These are phyloP conservation scores for Aplodontia rufa DNA, from an alignment of 2,113 vertebrate genomes.

Conservation along the genomic window DNA sequence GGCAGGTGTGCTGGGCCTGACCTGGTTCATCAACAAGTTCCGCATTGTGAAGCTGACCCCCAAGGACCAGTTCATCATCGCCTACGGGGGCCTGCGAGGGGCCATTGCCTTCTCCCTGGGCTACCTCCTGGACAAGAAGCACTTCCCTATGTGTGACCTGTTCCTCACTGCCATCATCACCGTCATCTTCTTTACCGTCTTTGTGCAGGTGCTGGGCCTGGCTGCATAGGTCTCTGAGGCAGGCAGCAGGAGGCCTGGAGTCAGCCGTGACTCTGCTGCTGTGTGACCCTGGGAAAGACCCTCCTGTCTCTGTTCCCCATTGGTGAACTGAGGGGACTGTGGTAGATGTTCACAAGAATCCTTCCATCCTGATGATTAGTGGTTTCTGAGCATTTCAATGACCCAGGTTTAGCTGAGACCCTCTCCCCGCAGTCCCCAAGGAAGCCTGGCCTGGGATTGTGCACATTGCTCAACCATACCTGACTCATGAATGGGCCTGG, in stretches of 20 bases:
- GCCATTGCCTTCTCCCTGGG: constrained; percentile 98
- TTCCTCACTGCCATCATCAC: constrained; percentile 99
- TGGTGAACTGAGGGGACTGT: not conserved
- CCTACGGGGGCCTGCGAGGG: constrained; percentile 96
- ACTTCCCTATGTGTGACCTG: constrained; percentile 91
- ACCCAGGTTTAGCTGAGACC: too few relatives aligned
- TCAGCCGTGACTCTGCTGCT: not conserved
- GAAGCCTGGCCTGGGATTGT: not conserved
- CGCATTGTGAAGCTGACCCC: constrained; percentile 97
- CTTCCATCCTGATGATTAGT: not conserved
- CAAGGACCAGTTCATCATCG: constrained; percentile 99
- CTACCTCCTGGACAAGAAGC: constrained; percentile 88
- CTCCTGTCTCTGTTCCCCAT: not conserved
- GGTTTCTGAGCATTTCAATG: not conserved
- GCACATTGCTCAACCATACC: not conserved
- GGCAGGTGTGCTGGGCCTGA: constrained; percentile 94
- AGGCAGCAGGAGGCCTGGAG: not conserved
- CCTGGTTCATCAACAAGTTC: constrained; percentile 97
- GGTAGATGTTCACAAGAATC: not conserved
- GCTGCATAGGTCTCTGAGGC: too few relatives aligned
- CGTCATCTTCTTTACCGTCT: constrained; percentile 98
- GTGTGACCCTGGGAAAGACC: not conserved
- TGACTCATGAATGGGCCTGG: not conserved
- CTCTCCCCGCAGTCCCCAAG: not conserved
- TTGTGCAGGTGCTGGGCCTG: constrained; percentile 91